Conservation (phyloP, 1,140 invertebrate species). For the Tenebrio molitor region DNA sequence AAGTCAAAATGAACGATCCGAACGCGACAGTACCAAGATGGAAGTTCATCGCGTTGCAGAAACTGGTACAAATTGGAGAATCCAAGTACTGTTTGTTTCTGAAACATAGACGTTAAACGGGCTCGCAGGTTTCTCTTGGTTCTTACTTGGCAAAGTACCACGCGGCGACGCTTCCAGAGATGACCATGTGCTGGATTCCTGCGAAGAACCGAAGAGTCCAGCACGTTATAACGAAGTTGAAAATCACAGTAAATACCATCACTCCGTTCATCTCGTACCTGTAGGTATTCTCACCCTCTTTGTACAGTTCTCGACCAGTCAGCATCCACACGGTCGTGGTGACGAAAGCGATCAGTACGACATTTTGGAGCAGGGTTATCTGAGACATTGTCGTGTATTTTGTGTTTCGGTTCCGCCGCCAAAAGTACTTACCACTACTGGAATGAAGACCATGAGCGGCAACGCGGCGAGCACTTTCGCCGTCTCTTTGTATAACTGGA, state of each 20-base stretch:
- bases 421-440: constrained; percentile 25
- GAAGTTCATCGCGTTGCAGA: constrained; percentile 73
- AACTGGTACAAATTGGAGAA: constrained; percentile 72
- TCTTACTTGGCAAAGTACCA: constrained; percentile 85
- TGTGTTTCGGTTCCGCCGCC: no score
- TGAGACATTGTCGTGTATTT: not conserved
- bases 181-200: constrained; percentile 83
- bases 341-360: not conserved
- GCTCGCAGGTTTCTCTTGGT: no score
- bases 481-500: constrained; percentile 43
- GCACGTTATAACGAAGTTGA: not conserved
- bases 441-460: constrained; percentile 29
- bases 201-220: constrained; percentile 82
- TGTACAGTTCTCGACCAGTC: not conserved
- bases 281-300: not conserved
- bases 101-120: constrained; percentile 25
- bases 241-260: not conserved
- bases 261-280: not conserved
- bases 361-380: not conserved
- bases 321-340: not conserved
- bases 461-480: constrained; percentile 40
- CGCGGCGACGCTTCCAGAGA: constrained; percentile 78
- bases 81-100: constrained; percentile 76
- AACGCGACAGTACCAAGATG: constrained; percentile 84
- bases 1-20: constrained; percentile 82